Evolutionary conservation across 1,140 invertebrate genomes (phyloP), one percentile per base, ranked within the genome.

Genomic region (Lepeophtheirus salmonis): DNA sequence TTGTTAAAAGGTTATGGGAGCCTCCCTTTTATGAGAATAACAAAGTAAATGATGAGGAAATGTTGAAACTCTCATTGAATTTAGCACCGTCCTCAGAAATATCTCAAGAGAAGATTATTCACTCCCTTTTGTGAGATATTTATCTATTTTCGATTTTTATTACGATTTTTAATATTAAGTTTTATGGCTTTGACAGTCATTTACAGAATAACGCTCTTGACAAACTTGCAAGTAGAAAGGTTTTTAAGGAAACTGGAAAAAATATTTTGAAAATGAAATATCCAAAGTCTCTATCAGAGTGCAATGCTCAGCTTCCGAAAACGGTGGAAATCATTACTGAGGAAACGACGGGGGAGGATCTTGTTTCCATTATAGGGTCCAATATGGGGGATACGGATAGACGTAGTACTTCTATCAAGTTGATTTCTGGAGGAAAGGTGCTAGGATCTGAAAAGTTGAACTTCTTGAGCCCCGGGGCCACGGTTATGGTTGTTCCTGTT

Each of bases 151-250:
- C n/a, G n/a, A n/a, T n/a, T n/a, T 41, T n/a, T n/a, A 41, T 41
- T 41, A n/a, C n/a, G 30, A n/a, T n/a, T n/a, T n/a, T n/a, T n/a
- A 41, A 41, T 10, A 12, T n/a, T 10, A 41, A 12, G 30, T 41
- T 41, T 41, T 10, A 10, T n/a, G 30, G n/a, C 30, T 41, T 60
- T 61, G 22, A n/a, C 49, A 73, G 70, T 53, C 73, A 78, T 61
- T 68, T 86, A 1, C 79, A 85, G 68, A 65, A 71, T 1, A 79
- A 83, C 71, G 80, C 83, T 0, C 60, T 83, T 2, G 76, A 81
- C 50, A 79, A 82, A 65, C 69, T 81, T 2, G 77, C 77, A 55
- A 77, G 81, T 30, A 73, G 77, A 64, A 72, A 77, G 48, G 70
- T 75, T 50, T 80, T 78, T 65, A 70, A 77, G 62, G 75, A 78